These are phyloP conservation scores for Hermetia illucens DNA, from an alignment of 1,140 invertebrate species.

Conservation along the genomic window DNA sequence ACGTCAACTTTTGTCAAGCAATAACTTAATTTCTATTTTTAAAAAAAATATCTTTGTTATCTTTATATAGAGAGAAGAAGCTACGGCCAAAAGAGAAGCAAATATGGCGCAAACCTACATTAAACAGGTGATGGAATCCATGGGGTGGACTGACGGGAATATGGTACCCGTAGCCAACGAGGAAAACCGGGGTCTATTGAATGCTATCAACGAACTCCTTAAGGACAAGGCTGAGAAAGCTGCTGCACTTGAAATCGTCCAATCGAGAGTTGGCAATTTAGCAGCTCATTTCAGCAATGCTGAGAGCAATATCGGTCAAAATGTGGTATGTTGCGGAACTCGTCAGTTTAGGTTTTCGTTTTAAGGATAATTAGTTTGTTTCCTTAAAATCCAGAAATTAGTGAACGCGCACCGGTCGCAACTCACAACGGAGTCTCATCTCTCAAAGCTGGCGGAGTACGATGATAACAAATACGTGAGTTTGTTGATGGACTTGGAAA, in stretches of 20 bases:
- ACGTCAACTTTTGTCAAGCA: too few relatives aligned
- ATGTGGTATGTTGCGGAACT: constrained; percentile 32
- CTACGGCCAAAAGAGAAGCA: too few relatives aligned
- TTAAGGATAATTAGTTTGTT: too few relatives aligned
- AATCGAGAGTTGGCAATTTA: constrained; percentile 21
- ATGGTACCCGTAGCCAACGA: constrained; percentile 51
- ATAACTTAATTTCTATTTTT: too few relatives aligned
- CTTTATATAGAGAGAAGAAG: too few relatives aligned
- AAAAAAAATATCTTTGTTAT: too few relatives aligned
- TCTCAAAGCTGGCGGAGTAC: constrained; percentile 31
- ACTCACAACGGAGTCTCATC: constrained; percentile 38
- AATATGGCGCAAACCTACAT: constrained; percentile 1
- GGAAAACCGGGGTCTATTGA: constrained; percentile 47
- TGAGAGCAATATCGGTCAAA: constrained; percentile 31
- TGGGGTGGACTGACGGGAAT: constrained; percentile 48
- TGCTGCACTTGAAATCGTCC: constrained; percentile 12
- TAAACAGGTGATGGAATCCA: constrained; percentile 6
- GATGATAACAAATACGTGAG: constrained; percentile 32
- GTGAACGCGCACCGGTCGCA: constrained; percentile 37
- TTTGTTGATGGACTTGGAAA: constrained; percentile 30
- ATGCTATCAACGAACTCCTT: constrained; percentile 15
- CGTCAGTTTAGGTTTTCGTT: constrained; percentile 2
- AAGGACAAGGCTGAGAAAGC: constrained; percentile 15
- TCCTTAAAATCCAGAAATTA: constrained; percentile 34
- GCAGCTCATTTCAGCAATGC: constrained; percentile 32